A percentile compares a stretch with the other conserved stretches of the same genome.
These are phyloP conservation scores for Lepidocyrtoides sp. DNA, from an alignment of 2,888 invertebrate species.

Conservation along the genomic window DNA sequence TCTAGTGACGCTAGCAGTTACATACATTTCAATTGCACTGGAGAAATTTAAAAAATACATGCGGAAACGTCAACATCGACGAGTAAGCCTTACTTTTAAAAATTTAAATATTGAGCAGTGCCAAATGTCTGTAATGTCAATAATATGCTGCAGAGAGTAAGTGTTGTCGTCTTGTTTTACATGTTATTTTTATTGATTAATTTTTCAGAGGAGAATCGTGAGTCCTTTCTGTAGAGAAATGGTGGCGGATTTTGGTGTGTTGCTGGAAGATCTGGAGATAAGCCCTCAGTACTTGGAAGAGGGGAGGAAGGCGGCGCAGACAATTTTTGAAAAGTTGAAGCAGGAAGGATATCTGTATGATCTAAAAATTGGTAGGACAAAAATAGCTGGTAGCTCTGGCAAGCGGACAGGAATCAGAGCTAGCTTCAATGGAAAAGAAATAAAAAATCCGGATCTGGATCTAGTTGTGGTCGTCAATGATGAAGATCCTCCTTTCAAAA, in stretches of 20 bases:
- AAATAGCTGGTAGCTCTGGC: slow-evolving; percentile 25
- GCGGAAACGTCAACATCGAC: no score
- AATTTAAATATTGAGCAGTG: no score
- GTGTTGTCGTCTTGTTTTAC: no score
- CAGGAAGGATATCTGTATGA: no score
- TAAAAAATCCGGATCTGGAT: slow-evolving; percentile 8
- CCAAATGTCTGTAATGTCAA: no score
- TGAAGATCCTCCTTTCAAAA: neutral
- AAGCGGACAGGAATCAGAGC: slow-evolving; percentile 6
- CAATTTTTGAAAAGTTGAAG: neutral
- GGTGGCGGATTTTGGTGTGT: neutral
- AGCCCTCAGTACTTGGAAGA: neutral
- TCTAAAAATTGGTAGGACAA: neutral
- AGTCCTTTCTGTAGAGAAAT: neutral
- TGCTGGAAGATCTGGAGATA: neutral
- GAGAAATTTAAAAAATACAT: no score
- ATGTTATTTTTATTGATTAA: no score
- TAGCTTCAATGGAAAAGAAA: no score
- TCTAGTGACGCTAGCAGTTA: neutral
- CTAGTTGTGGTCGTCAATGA: neutral
- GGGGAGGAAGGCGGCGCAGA: neutral
- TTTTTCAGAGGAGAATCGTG: neutral
- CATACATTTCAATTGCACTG: no score
- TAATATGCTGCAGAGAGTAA: no score
- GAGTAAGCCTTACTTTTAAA: no score